phyloP scores from a whole-genome alignment of 2,888 invertebrate genomes.

The Brenthis hecate region DNA sequence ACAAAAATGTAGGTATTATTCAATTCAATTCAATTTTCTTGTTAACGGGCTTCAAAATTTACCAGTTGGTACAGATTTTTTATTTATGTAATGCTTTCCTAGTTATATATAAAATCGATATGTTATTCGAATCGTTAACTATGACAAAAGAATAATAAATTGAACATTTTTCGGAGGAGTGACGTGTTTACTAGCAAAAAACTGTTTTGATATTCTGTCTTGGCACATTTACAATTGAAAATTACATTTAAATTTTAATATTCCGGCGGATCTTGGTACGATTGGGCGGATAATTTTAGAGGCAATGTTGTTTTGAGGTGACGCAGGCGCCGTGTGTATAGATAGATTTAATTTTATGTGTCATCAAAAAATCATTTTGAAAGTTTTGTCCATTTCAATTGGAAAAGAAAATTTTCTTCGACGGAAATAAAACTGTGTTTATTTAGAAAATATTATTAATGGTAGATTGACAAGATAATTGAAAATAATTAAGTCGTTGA shows the following conservation, averaged over 20 bases:
- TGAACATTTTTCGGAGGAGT: slow-evolving; percentile 10
- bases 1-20: too few species aligned
- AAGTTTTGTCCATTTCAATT: not conserved
- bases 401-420: too few species aligned
- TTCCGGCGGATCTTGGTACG: slow-evolving; percentile 41
- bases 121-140: slow-evolving; percentile 5
- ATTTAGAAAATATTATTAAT: too few species aligned
- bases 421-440: too few species aligned
- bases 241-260: slow-evolving; percentile 41
- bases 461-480: too few species aligned
- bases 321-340: slow-evolving; percentile 56
- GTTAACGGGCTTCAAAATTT: too few species aligned
- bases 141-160: not conserved
- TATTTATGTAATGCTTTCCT: too few species aligned
- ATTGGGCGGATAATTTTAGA: slow-evolving; percentile 62
- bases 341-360: slow-evolving; percentile 38
- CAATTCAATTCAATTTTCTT: too few species aligned
- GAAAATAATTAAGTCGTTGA: too few species aligned
- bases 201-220: slow-evolving; percentile 48
- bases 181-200: slow-evolving; percentile 53
- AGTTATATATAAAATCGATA: too few species aligned
- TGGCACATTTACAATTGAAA: slow-evolving; percentile 61
- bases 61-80: too few species aligned
- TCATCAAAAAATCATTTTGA: slow-evolving; percentile 29
- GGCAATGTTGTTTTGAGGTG: slow-evolving; percentile 55